Base-by-base conservation (phyloP, 2,113 vertebrate species). In the Hydrolagus affinis region DNA sequence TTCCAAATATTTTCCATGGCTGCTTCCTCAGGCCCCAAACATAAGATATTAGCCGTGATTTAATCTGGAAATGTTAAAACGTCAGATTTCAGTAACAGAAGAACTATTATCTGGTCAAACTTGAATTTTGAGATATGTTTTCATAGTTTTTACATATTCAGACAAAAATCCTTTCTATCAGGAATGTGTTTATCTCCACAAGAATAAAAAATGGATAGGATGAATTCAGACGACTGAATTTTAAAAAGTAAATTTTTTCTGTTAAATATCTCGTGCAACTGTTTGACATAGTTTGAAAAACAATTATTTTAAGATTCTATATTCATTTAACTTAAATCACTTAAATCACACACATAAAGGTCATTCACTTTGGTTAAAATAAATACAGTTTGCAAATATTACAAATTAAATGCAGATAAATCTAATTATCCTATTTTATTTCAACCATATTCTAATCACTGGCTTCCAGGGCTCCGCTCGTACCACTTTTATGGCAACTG, bases 1-100 rank as follows among this genome's bases (percentile, higher is more conserved):
- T 95, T 88, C 94, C 94, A 88, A 95, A 94, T 91, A 96, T 90
- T 85, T 92, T 94, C 94, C 95, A 93, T 0, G 95, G 95, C 88
- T 88, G 93, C 87, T 92, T 95, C 92, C 92, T 95, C 91, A 96
- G 95, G 91, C 93, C 92, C 93, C 94, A 93, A 92, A 96, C 90
- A 94, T 95, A 96, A 87, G 95, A 90, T 90, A 94, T 88, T 90
- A 97, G 88, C 92, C 93, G 93, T 89, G 92, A 93, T 93, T 95
- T 96, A 94, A 96, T 94, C 95, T 97, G 94, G 91, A 95, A 95
- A 91, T 88, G 89, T 90, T 89, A 92, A 92, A 92, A 92, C 91
- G 90, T 91, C 85, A 91, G 86, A 87, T 87, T 86, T 9, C 72
- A 87, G 90, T 89, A 90, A 86, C 86, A 86, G 86, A 85, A 56